Percentiles rank a stretch among this genome's conserved stretches.
These are phyloP conservation scores for Platysternon megacephalum DNA, from an alignment of 2,113 vertebrate species.

Conservation along the genomic window DNA sequence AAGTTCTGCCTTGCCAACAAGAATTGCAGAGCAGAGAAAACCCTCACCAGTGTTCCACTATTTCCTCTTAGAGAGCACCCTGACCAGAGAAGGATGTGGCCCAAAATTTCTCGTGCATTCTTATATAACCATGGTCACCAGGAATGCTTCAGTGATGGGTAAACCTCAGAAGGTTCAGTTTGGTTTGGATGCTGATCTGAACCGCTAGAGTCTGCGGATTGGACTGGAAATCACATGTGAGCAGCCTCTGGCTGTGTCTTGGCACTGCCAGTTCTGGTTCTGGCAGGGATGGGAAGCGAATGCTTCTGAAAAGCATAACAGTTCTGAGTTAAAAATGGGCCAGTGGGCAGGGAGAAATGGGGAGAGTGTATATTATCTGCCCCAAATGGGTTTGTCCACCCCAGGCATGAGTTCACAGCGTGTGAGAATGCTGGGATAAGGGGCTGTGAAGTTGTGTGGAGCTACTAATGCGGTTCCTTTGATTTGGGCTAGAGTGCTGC, in stretches of 20 bases:
- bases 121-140: not conserved
- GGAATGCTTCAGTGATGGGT: not conserved
- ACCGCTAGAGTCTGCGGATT: not conserved
- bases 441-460: not conserved
- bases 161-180: not conserved
- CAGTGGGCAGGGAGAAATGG: not conserved
- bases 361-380: no score
- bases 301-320: not conserved
- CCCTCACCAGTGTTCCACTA: not conserved
- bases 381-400: not conserved
- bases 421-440: not conserved
- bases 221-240: not conserved
- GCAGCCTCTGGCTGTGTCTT: not conserved
- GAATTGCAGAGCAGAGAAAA: not conserved
- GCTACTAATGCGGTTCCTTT: not conserved
- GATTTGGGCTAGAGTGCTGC: no score
- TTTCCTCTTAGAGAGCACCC: not conserved
- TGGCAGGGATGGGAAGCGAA: not conserved
- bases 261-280: not conserved
- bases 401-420: not conserved
- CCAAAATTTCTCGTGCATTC: not conserved
- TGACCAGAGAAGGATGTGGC: not conserved
- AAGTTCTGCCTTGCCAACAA: not conserved
- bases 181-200: not conserved
- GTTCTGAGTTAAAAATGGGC: not conserved